These are phyloP conservation scores for Hyaena hyaena DNA, from an alignment of 2,113 vertebrate genomes.

Conservation along the genomic window DNA sequence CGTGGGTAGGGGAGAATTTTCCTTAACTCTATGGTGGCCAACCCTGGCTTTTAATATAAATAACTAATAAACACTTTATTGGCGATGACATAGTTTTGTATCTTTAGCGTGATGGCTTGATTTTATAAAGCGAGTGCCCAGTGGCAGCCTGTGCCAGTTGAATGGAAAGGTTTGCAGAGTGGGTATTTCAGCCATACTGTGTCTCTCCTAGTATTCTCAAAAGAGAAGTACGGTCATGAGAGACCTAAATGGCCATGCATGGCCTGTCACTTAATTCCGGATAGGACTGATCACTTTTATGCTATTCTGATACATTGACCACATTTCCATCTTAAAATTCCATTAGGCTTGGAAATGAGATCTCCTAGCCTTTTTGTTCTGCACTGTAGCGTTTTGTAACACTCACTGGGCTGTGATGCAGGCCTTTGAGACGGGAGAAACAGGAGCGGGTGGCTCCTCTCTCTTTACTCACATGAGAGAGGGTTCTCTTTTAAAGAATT, in stretches of 20 bases:
- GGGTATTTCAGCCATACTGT: not conserved
- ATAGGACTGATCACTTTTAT: not conserved
- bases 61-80: not conserved
- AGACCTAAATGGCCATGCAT: not conserved
- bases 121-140: conserved; percentile 28
- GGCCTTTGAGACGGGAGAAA: not conserved
- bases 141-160: not conserved
- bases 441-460: not conserved
- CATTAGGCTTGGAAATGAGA: conserved; percentile 9
- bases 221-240: not conserved
- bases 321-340: not conserved
- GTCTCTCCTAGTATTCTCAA: not conserved
- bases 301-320: not conserved
- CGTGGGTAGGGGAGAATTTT: not conserved
- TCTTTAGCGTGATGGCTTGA: not conserved
- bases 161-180: not conserved
- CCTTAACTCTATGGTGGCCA: not conserved
- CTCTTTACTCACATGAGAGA: not conserved
- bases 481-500: not conserved
- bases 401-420: not conserved
- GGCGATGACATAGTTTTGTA: not conserved
- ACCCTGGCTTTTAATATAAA: not conserved
- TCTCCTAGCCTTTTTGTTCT: not conserved
- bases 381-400: not conserved
- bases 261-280: not conserved